A percentile compares a stretch with the other conserved stretches of the same genome.
phyloP scores from a whole-genome alignment of 1,140 invertebrate species.

The Zaprionus tsacasi region DNA sequence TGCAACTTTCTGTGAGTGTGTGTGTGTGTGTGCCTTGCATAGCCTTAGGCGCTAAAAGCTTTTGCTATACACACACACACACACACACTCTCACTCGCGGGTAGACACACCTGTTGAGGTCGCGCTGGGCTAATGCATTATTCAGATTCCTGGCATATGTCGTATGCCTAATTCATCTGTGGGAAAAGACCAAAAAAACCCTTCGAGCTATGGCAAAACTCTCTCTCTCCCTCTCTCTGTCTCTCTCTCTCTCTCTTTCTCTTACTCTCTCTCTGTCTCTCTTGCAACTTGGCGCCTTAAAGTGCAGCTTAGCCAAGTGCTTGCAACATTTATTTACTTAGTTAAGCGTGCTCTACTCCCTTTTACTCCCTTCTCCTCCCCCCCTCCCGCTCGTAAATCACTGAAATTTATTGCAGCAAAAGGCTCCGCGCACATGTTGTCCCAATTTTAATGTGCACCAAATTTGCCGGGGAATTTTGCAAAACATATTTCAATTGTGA shows the following conservation, averaged over 20 bases:
- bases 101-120: constrained; percentile 41
- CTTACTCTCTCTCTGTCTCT: background rate
- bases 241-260: no score
- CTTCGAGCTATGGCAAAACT: no score
- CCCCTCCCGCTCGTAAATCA: constrained; percentile 62
- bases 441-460: constrained; percentile 70
- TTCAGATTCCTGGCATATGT: constrained; percentile 63
- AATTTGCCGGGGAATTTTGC: constrained; percentile 66
- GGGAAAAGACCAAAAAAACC: background rate
- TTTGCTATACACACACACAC: constrained; percentile 42
- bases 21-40: constrained; percentile 58
- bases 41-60: constrained; percentile 76
- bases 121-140: constrained; percentile 54
- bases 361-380: constrained; percentile 6
- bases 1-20: constrained; percentile 41
- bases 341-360: constrained; percentile 53
- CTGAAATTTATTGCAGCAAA: constrained; percentile 73
- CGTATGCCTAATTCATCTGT: constrained; percentile 60
- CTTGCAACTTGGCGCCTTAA: constrained; percentile 42
- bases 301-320: constrained; percentile 60
- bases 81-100: constrained; percentile 6
- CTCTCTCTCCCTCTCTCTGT: no score
- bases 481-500: constrained; percentile 75
- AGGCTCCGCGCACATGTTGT: constrained; percentile 75
- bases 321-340: constrained; percentile 76